Conservation (phyloP, 2,888 invertebrate species). For the Macaria notata region DNA sequence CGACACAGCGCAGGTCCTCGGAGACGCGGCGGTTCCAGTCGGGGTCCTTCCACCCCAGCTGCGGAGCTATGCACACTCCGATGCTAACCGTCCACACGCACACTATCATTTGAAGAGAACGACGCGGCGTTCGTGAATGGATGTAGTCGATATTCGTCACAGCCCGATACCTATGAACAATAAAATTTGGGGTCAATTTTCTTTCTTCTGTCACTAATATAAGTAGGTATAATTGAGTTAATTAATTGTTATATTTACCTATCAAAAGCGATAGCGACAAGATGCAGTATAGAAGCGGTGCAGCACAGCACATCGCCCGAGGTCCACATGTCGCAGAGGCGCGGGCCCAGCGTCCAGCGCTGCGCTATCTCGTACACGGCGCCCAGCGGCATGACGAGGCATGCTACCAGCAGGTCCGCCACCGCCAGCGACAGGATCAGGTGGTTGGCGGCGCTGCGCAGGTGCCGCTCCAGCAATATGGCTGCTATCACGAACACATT, state of each 20-base stretch:
- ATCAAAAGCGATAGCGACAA: slow-evolving; percentile 91
- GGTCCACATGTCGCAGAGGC: slow-evolving; percentile 97
- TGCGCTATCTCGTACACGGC: slow-evolving; percentile 90
- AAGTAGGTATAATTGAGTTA: too few species aligned
- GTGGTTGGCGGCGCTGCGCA: slow-evolving; percentile 95
- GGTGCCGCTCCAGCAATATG: slow-evolving; percentile 91
- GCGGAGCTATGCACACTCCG: slow-evolving; percentile 92
- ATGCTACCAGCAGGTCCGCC: slow-evolving; percentile 95
- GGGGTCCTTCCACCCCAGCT: slow-evolving; percentile 91
- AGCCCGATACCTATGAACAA: slow-evolving; percentile 89
- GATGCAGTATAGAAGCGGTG: slow-evolving; percentile 90
- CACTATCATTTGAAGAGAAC: slow-evolving; percentile 91
- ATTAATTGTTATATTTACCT: slow-evolving; percentile 73
- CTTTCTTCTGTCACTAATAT: too few species aligned
- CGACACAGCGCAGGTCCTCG: slow-evolving; percentile 87
- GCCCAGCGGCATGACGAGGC: slow-evolving; percentile 89
- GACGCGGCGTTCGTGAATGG: slow-evolving; percentile 88
- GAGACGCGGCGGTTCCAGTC: slow-evolving; percentile 81
- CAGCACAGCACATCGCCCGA: slow-evolving; percentile 96
- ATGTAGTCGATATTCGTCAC: slow-evolving; percentile 96
- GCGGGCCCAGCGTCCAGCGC: slow-evolving; percentile 93
- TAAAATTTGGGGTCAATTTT: background rate
- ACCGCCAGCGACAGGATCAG: slow-evolving; percentile 94
- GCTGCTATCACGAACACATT: slow-evolving; percentile 98
- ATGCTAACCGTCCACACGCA: slow-evolving; percentile 93